phyloP scores from a whole-genome alignment of 2,113 vertebrate genomes.

The Hystrix cristata region DNA sequence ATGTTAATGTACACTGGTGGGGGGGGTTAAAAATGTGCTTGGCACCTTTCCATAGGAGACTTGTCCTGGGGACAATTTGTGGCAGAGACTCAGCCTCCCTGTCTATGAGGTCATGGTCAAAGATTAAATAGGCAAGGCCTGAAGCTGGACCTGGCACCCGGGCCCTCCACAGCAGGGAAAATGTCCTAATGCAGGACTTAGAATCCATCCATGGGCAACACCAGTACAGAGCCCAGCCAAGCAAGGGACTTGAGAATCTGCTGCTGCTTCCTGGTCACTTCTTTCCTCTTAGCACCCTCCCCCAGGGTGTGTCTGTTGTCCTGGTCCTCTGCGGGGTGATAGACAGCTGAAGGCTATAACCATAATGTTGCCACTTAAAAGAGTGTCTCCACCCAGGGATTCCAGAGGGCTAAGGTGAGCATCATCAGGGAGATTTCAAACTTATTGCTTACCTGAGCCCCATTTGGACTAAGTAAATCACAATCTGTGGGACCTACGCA shows the following conservation, averaged over 20 bases:
- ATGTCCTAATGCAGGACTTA: background rate
- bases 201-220: background rate
- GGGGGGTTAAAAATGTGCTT: slow-evolving; percentile 47
- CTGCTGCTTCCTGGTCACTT: background rate
- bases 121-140: slow-evolving; percentile 23
- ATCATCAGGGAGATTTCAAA: background rate
- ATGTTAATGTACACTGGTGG: background rate
- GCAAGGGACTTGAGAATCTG: background rate
- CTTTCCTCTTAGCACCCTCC: background rate
- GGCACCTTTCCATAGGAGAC: slow-evolving; percentile 51
- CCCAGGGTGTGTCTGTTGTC: background rate
- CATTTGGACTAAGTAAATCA: background rate
- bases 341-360: background rate
- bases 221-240: background rate
- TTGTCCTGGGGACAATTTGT: slow-evolving; percentile 42
- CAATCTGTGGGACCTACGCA: background rate
- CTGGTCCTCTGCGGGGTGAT: background rate
- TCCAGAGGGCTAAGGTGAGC: background rate
- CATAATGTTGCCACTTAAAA: background rate
- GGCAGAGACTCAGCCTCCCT: background rate
- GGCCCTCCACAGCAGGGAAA: background rate
- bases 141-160: slow-evolving; percentile 18
- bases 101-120: background rate
- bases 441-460: background rate
- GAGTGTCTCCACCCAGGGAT: background rate